Evolutionary conservation across 64 coral and sea anemone species (phyloP).

Genomic region (Catalaphyllia jardinei): DNA sequence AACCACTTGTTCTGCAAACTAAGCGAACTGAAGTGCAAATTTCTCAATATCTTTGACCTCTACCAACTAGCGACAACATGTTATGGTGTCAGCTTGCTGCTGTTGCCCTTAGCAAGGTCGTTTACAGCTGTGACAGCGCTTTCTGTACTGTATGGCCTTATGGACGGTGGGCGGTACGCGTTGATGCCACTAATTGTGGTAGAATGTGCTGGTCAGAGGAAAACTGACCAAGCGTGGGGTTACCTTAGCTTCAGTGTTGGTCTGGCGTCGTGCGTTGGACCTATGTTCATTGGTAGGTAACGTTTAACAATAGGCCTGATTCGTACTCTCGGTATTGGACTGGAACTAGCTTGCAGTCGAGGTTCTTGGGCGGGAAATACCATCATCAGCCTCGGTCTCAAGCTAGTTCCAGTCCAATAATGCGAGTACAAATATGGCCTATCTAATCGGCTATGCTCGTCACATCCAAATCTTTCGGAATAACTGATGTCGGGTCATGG

Average conservation of each 20-base stretch:
- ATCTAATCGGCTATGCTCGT: no score
- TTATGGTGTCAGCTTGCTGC: neutral
- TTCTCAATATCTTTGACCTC: neutral
- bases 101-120: neutral
- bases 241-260: neutral
- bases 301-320: neutral
- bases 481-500: no score
- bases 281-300: neutral
- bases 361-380: no score
- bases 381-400: no score
- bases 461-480: no score
- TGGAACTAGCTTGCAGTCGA: no score
- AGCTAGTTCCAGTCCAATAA: no score
- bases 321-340: no score
- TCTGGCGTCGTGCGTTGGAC: neutral
- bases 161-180: neutral
- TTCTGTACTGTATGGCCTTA: neutral
- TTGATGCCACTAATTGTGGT: neutral
- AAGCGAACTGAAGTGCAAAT: neutral
- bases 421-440: no score
- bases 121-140: neutral
- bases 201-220: neutral
- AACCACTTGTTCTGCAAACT: constrained; percentile 5
- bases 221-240: neutral
- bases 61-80: neutral